Conservation (phyloP, 2,797 vertebrate species). For the Strix occidentalis region DNA sequence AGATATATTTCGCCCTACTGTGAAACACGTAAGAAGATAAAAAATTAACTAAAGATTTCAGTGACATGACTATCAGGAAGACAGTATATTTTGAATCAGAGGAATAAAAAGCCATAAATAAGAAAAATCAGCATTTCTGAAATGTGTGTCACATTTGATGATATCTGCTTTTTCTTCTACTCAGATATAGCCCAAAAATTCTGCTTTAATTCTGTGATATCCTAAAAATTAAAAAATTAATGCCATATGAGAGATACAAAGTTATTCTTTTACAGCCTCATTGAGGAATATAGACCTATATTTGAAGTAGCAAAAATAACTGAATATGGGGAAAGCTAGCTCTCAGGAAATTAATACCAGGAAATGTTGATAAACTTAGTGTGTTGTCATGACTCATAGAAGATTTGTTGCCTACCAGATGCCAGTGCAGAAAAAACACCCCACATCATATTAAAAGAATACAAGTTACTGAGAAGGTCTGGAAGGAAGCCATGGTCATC, state of each 20-base stretch:
- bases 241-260: not conserved
- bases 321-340: not conserved
- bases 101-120: not conserved
- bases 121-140: not conserved
- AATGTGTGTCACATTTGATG: not conserved
- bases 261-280: not conserved
- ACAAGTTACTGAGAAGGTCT: conserved; percentile 44
- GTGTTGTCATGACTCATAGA: not conserved
- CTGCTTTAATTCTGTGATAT: not conserved
- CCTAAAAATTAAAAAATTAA: not conserved
- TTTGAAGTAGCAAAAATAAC: not conserved
- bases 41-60: not conserved
- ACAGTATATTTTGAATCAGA: not conserved
- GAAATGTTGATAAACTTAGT: not conserved
- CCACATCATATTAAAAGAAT: not conserved
- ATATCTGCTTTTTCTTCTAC: not conserved
- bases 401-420: conserved; percentile 48
- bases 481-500: conserved; percentile 45
- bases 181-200: not conserved
- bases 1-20: not conserved
- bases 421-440: not conserved
- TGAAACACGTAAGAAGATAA: not conserved
- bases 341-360: not conserved
- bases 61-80: not conserved
- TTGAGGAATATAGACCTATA: not conserved